Base-by-base conservation (phyloP, 2,888 invertebrate species). In the Plebejus melissa region DNA sequence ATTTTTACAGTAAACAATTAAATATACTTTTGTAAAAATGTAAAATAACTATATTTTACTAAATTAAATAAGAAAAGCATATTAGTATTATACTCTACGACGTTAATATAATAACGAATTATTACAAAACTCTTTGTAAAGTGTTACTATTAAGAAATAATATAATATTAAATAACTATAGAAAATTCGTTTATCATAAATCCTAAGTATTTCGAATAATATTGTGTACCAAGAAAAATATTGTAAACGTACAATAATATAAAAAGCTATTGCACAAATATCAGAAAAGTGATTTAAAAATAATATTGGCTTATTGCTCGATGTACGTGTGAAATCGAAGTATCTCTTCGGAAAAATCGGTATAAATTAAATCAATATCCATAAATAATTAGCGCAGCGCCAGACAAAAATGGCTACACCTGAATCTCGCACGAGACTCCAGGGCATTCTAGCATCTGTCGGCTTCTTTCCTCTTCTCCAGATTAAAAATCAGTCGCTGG, bases 131-230 rank as follows among this genome's bases (percentile, higher is more conserved):
- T 72, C 32, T 72, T 72, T 72, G 54, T 72, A 72, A 72, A 72
- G 72, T 72, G 50, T 54, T 41, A 72, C 72, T 72, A 54, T 72
- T 54, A 50, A 72, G 50, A 72, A 72, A 72, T 72, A 72, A 72
- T 72, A 72, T 72, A 72, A 54, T 72, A 72, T 65, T 36, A 65
- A 65, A 71, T 71, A 54, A 72, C 72, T 72, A 72, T 72, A 72
- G 72, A 72, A 72, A 72, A 72, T 72, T 72, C 72, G 72, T 72
- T 72, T 72, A 72, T 71, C 71, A 71, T 72, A 72, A 54, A 72
- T 54, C 46, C 72, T 72, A 72, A 54, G 54, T 71, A 71, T 72
- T 72, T 72, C 22, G 54, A 54, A 72, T 72, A 72, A 54, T 71
- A 71, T 71, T 72, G 72, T 72, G 72, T 72, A 72, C 22, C 54